Evolutionary conservation across 2,888 invertebrate genomes (phyloP).

Genomic region (Ferdinandea cuprea): DNA sequence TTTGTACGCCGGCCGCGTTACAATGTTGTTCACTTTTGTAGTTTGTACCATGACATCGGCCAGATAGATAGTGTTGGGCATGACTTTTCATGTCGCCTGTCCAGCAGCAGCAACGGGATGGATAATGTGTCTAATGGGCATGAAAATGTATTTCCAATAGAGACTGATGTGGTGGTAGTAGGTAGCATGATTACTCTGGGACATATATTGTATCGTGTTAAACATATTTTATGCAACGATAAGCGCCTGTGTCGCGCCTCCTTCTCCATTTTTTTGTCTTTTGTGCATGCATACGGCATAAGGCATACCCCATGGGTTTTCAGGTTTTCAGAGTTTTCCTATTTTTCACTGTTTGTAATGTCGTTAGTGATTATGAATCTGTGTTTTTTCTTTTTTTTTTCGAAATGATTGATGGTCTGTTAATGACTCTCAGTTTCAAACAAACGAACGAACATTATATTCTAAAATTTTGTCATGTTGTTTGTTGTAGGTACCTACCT

Average conservation of each 20-base stretch:
- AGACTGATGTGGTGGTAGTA: constrained; percentile 32
- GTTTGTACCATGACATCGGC: too few species aligned
- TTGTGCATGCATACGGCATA: too few species aligned
- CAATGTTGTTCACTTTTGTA: constrained; percentile 58
- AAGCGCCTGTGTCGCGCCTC: constrained; percentile 69
- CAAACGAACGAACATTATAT: constrained; percentile 11
- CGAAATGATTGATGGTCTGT: constrained; percentile 73
- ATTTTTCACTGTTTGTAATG: constrained; percentile 66
- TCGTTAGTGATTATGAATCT: constrained; percentile 74
- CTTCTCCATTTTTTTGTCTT: constrained; percentile 18
- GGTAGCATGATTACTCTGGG: constrained; percentile 54
- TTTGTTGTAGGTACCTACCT: too few species aligned
- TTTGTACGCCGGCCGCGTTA: constrained; percentile 30
- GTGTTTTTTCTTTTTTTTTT: too few species aligned
- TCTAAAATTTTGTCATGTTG: constrained; percentile 55
- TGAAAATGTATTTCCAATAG: constrained; percentile 69
- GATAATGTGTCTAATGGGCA: constrained; percentile 69
- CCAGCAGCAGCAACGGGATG: constrained; percentile 47
- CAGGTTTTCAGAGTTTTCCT: too few species aligned
- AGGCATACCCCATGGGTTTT: constrained; percentile 33
- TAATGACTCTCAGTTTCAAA: constrained; percentile 73
- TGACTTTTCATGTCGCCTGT: constrained; percentile 71
- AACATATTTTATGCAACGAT: constrained; percentile 74
- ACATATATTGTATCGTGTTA: constrained; percentile 62
- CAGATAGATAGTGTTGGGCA: constrained; percentile 64